Percentiles rank a stretch among this genome's conserved stretches.
phyloP scores from a whole-genome alignment of 1,140 invertebrate genomes.

The Littorina saxatilis region DNA sequence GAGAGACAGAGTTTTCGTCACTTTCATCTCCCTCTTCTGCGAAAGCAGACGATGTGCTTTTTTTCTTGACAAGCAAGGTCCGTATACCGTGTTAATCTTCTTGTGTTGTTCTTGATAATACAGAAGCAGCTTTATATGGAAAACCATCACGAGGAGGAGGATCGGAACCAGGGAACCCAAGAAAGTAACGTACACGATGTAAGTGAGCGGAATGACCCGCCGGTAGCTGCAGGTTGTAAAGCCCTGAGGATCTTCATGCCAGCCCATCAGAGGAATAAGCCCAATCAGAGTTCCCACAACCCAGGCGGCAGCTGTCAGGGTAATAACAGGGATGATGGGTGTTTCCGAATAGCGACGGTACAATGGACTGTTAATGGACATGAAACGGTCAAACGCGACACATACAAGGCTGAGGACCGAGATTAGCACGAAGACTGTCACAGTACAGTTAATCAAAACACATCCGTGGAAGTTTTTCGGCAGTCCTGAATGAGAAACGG shows the following conservation, averaged over 20 bases:
- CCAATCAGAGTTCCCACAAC: slow-evolving; percentile 61
- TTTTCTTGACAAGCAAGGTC: no score
- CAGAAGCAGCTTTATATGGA: slow-evolving; percentile 70
- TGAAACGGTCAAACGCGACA: slow-evolving; percentile 69
- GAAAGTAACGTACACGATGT: slow-evolving; percentile 73
- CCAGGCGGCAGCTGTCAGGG: slow-evolving; percentile 59
- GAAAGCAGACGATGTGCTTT: slow-evolving; percentile 16
- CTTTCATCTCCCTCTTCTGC: slow-evolving; percentile 62
- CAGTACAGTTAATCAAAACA: slow-evolving; percentile 66
- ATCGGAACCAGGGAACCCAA: slow-evolving; percentile 67
- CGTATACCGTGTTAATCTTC: slow-evolving; percentile 23
- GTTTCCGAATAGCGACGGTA: slow-evolving; percentile 62
- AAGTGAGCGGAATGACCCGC: slow-evolving; percentile 67
- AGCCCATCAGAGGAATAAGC: slow-evolving; percentile 68
- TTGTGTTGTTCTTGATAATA: no score
- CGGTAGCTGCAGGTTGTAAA: slow-evolving; percentile 59
- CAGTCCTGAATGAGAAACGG: slow-evolving; percentile 65
- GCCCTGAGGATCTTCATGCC: slow-evolving; percentile 61
- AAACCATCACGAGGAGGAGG: slow-evolving; percentile 68
- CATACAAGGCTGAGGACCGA: slow-evolving; percentile 70
- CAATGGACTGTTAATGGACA: slow-evolving; percentile 69
- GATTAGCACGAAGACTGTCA: slow-evolving; percentile 70
- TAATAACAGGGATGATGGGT: slow-evolving; percentile 49
- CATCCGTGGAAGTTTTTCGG: slow-evolving; percentile 65
- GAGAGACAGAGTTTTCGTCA: slow-evolving; percentile 67